Conservation (phyloP, 37 sponge, comb jelly and placozoan genomes). For the Spongilla lacustris region DNA sequence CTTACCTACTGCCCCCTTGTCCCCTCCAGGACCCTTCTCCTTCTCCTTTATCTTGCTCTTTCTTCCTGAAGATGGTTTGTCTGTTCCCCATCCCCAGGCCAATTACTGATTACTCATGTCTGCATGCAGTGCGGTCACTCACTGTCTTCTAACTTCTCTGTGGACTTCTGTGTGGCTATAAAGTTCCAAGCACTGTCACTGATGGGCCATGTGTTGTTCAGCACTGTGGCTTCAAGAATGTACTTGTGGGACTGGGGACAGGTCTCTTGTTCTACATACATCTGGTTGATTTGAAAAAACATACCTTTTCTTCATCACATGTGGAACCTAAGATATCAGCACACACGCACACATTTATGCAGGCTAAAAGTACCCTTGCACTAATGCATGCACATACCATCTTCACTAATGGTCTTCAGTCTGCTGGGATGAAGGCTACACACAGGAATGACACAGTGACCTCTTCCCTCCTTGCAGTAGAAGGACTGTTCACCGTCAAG, state of each 20-base stretch:
- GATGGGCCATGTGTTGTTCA: constrained; percentile 77
- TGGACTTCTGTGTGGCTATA: constrained; percentile 17
- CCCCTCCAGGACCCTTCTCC: not conserved
- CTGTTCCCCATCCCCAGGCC: too few relatives aligned
- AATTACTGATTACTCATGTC: not conserved
- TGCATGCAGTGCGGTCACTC: too few relatives aligned
- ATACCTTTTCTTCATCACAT: constrained; percentile 1
- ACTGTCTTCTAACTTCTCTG: constrained; percentile 39
- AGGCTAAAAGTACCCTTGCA: not conserved
- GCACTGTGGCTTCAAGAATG: constrained; percentile 69
- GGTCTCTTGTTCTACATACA: too few relatives aligned
- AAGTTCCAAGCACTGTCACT: constrained; percentile 80
- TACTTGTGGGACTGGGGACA: constrained; percentile 74
- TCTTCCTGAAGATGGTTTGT: constrained; percentile 20
- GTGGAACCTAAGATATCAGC: constrained; percentile 3
- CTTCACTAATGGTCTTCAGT: not conserved
- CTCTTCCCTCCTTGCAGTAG: constrained; percentile 54
- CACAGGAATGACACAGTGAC: constrained; percentile 77
- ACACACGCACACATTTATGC: constrained; percentile 17
- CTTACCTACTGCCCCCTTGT: constrained; percentile 16
- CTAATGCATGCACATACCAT: not conserved
- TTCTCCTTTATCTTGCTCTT: not conserved
- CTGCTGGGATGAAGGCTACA: constrained; percentile 48
- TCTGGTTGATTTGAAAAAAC: not conserved
- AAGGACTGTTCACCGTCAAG: constrained; percentile 68